Evolutionary conservation across 2,113 vertebrate species (phyloP).

Genomic region (Trichomycterus rosablanca): DNA sequence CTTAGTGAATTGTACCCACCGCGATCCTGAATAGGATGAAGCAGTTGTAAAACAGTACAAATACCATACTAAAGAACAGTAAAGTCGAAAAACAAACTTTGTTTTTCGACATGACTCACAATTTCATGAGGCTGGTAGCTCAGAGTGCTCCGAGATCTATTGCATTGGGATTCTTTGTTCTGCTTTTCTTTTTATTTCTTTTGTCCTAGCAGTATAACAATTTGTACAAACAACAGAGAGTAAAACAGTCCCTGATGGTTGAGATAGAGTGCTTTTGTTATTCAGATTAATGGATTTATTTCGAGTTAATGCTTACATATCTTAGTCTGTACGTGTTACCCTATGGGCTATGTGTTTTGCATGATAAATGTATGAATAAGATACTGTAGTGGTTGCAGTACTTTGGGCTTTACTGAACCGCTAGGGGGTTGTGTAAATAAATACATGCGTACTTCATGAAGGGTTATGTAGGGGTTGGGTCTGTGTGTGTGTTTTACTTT

Average conservation of each 20-base stretch:
- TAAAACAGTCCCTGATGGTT: constrained; percentile 1
- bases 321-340: neutral
- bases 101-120: neutral
- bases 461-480: too few relatives aligned
- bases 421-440: too few relatives aligned
- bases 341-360: too few relatives aligned
- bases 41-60: too few relatives aligned
- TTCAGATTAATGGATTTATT: neutral
- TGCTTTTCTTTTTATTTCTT: neutral
- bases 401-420: too few relatives aligned
- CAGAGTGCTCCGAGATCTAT: neutral
- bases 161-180: neutral
- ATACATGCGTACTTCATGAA: too few relatives aligned
- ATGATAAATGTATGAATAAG: neutral
- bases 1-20: too few relatives aligned
- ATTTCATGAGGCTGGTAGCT: neutral
- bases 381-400: too few relatives aligned
- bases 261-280: constrained; percentile 14
- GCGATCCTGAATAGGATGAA: too few relatives aligned
- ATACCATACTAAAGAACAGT: too few relatives aligned
- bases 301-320: neutral
- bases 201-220: neutral
- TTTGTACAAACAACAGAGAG: constrained; percentile 4
- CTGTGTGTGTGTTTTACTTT: too few relatives aligned
- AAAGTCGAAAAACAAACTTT: too few relatives aligned